A percentile compares a stretch with the other conserved stretches of the same genome.
Conservation (phyloP, 2,888 invertebrate species). For the Adelognathus sp. region DNA sequence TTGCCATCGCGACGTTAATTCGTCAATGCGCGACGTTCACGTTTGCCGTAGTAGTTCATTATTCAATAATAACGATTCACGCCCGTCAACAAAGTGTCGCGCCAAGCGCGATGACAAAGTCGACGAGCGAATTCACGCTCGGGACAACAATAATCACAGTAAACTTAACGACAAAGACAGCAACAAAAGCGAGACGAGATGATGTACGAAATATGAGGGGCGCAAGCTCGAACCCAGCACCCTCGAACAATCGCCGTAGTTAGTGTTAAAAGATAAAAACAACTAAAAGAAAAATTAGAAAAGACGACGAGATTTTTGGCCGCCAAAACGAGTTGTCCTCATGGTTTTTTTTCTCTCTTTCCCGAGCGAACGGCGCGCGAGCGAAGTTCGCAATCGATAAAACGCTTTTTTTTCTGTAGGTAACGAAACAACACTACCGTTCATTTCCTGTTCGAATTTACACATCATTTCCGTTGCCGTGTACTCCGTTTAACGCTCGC, state of each 20-base stretch:
- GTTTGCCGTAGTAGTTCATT: conserved; percentile 23
- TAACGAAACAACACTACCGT: conserved; percentile 74
- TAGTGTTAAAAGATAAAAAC: conserved; percentile 12
- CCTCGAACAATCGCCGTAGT: conserved; percentile 30
- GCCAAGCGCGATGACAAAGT: conserved; percentile 28
- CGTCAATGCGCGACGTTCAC: conserved; percentile 12
- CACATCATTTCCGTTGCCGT: conserved; percentile 37
- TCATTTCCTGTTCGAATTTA: conserved; percentile 70
- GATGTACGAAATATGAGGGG: conserved; percentile 40
- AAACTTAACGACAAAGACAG: conserved; percentile 24
- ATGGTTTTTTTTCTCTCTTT: too few species aligned
- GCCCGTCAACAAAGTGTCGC: conserved; percentile 9
- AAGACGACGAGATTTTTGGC: conserved; percentile 24
- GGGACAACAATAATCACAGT: conserved; percentile 30
- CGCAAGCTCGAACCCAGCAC: conserved; percentile 25
- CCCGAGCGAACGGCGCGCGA: conserved; percentile 61
- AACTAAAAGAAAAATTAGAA: neutral
- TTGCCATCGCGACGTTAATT: neutral
- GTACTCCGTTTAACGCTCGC: conserved; percentile 15
- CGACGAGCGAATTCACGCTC: conserved; percentile 53
- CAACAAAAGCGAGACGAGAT: conserved; percentile 39
- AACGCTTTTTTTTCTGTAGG: conserved; percentile 71
- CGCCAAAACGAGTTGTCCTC: too few species aligned
- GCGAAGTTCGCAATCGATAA: conserved; percentile 74
- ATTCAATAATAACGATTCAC: conserved; percentile 47